These are phyloP conservation scores for Microtus oregoni DNA, from an alignment of 2,113 vertebrate genomes.

Conservation along the genomic window DNA sequence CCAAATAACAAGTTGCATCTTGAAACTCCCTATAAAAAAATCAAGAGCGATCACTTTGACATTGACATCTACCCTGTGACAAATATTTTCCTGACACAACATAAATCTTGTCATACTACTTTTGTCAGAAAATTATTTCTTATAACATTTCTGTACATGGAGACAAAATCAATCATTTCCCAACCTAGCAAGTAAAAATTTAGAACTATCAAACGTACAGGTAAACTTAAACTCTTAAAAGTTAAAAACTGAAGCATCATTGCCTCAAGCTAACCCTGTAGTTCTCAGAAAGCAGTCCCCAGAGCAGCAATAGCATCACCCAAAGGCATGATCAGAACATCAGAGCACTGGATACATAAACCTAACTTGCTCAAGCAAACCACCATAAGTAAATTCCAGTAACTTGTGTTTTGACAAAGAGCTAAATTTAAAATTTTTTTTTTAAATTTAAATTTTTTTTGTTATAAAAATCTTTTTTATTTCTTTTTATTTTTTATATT, in stretches of 20 bases:
- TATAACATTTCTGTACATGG: not conserved
- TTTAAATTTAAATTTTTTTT: too few relatives aligned
- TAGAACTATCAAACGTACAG: not conserved
- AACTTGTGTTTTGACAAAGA: not conserved
- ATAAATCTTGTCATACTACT: constrained; percentile 24
- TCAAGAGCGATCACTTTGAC: not conserved
- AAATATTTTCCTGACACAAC: constrained; percentile 1
- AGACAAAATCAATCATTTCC: constrained; percentile 41
- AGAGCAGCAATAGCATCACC: not conserved
- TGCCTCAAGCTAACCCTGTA: not conserved
- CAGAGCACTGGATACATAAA: not conserved
- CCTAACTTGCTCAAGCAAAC: not conserved
- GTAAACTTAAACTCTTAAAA: constrained; percentile 1
- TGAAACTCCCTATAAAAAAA: constrained; percentile 45
- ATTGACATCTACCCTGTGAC: not conserved
- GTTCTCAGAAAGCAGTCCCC: not conserved
- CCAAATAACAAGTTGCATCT: not conserved
- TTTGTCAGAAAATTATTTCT: constrained; percentile 49
- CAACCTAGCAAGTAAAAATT: not conserved
- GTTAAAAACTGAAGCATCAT: not conserved
- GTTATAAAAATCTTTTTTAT: too few relatives aligned
- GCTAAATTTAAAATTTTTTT: not conserved
- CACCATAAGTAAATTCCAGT: not conserved
- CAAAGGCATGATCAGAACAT: not conserved
- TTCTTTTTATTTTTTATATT: too few relatives aligned